Evolutionary conservation across 2,888 invertebrate species (phyloP), one percentile per base, ranked within the genome.

Genomic region (Spilosoma lubricipeda): DNA sequence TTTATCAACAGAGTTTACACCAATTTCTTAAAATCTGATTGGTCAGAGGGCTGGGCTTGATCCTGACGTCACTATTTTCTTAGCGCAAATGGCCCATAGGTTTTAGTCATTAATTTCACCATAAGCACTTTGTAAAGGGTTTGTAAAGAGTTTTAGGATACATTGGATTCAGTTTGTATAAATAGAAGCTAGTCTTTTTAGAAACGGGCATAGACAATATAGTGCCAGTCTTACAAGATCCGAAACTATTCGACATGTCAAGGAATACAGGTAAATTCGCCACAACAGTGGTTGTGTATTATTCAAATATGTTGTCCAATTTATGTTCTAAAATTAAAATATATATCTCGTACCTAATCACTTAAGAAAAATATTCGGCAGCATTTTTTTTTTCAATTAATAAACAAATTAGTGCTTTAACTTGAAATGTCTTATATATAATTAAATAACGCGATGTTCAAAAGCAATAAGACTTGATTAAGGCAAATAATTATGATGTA

Each of bases 391-490:
- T 27, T 27, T 59, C 13, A 56, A n/a, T 59, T 4, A 27, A 27
- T 15, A 59, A 59, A 27, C 13, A 56, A 11, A 59, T 13, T 59
- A 59, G 27, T 59, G 59, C 27, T 59, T 59, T 56, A 56, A 23
- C 9, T 23, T 23, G 8, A 23, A 20, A 15, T n/a, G n/a, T 56
- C 52, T 8, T 56, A n/a, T n/a, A n/a, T n/a, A n/a, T n/a, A n/a
- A n/a, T n/a, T n/a, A 4, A 59, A 27, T 59, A 59, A 59, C 56
- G 13, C 13, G 9, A 59, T 4, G 59, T 59, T 59, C 59, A 59
- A 27, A 56, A 59, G 59, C 59, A 59, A 59, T 59, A 59, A 59
- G 59, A 59, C 59, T 59, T 59, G 11, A 59, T 27, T 56, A 27
- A 27, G 0, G 0, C 27, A 59, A 27, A 59, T 59, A 11, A 59